Evolutionary conservation across 2,797 vertebrate species (phyloP).

Genomic region (Clamator glandarius): DNA sequence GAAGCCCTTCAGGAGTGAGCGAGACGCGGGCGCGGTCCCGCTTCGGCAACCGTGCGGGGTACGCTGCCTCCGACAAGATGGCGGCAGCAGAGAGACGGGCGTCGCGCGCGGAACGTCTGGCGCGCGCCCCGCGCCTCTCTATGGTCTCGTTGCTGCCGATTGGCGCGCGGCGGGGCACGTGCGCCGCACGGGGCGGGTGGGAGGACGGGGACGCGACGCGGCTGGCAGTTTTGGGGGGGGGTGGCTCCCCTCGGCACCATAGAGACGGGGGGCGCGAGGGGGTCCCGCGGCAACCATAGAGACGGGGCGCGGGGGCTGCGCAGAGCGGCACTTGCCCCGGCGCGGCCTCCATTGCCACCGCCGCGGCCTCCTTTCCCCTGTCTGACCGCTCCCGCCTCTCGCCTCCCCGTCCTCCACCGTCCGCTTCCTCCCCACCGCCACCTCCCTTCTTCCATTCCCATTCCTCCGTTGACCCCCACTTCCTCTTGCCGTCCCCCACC

Average conservation of each 20-base stretch:
- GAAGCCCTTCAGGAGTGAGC: background rate
- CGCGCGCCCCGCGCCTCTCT: background rate
- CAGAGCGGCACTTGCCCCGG: background rate
- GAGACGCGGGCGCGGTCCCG: background rate
- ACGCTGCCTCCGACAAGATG: slow-evolving; percentile 13
- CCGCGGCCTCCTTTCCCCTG: background rate
- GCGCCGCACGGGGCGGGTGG: background rate
- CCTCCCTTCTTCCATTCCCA: no score
- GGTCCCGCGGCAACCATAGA: no score
- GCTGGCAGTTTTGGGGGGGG: no score
- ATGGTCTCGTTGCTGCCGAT: slow-evolving; percentile 14
- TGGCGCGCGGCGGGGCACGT: slow-evolving; percentile 46
- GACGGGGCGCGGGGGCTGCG: background rate
- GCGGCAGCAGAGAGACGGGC: slow-evolving; percentile 20
- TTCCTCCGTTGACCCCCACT: no score
- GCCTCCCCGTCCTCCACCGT: no score
- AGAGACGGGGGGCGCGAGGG: no score
- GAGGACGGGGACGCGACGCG: no score
- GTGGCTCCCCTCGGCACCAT: no score
- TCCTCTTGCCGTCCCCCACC: no score
- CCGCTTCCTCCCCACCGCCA: no score
- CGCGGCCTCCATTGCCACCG: background rate
- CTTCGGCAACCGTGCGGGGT: background rate
- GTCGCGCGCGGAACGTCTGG: background rate
- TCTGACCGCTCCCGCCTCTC: no score